Conservation (phyloP, 2,113 vertebrate species). For the Ia io region DNA sequence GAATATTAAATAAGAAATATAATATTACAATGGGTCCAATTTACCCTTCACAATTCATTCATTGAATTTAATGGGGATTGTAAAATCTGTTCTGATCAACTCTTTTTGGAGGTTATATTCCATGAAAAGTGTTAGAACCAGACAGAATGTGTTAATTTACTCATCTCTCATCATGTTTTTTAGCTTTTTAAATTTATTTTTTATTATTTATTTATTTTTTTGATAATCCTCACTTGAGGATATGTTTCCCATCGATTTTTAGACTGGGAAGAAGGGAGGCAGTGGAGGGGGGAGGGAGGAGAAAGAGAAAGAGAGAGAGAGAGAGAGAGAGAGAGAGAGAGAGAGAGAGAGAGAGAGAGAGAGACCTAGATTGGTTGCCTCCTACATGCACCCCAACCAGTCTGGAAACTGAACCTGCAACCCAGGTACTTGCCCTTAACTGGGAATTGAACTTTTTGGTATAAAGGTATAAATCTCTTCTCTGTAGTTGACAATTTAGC, state of each 20-base stretch:
- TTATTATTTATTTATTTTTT: not conserved
- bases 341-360: no score
- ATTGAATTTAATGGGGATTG: slow-evolving; percentile 57
- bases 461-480: not conserved
- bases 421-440: no score
- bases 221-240: not conserved
- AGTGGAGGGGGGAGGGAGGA: no score
- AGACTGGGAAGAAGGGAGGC: no score
- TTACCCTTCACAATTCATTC: slow-evolving; percentile 67
- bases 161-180: not conserved
- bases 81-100: slow-evolving; percentile 37
- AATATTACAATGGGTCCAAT: slow-evolving; percentile 60
- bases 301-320: accelerated
- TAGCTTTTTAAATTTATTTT: not conserved
- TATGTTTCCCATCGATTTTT: not conserved
- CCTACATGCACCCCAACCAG: not conserved
- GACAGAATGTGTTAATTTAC: slow-evolving; percentile 8
- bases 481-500: not conserved
- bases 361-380: not conserved
- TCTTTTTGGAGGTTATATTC: slow-evolving; percentile 30
- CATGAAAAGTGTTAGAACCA: not conserved
- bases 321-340: no score
- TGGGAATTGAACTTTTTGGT: no score
- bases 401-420: not conserved
- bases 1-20: slow-evolving; percentile 70